Base-by-base conservation (phyloP, 2,888 invertebrate genomes). In the Volucella bombylans region DNA sequence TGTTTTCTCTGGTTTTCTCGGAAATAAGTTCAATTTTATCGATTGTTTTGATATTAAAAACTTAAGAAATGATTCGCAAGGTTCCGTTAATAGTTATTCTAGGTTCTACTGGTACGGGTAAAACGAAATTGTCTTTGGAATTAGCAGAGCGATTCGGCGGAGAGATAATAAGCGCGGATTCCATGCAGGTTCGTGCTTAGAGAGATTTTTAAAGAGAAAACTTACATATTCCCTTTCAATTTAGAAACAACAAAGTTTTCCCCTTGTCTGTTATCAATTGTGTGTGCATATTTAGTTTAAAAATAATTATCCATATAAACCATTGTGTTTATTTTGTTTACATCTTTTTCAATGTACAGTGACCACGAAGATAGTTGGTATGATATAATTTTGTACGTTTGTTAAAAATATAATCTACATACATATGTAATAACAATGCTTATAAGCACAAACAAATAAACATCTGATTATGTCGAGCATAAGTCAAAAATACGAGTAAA, bases 141-240 rank as follows among this genome's bases (percentile, higher is more conserved):
- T 93, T 99, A 87, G 98, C 98, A 0, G 94, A 95, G 89, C 95
- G 93, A 90, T 97, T 96, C 91, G 93, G 93, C 87, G 96, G 97
- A 38, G 99, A 99, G 94, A 96, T 99, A 77, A 96, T 99, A 81
- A 98, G 98, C 90, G 98, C 99, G 0, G 99, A 99, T 94, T 98
- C 99, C 18, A 99, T 99, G 98, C 99, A 99, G 95, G 98, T 97
- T 69, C 14, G 76, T 74, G 43, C 47, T 45, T 59, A 6, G 4
- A 10, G 11, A 14, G 49, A 23, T 31, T 8, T 43, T n/a, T 18
- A 10, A 47, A 45, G 38, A 31, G 6, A 67, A 18, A 39, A 41
- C 41, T 15, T 50, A 23, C 59, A 23, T 31, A 52, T 52, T 43
- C 23, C n/a, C 4, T 41, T 12, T 4, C 14, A 12, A 18, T 57